Evolutionary conservation across 2,113 vertebrate species (phyloP).

Genomic region (Ia io): DNA sequence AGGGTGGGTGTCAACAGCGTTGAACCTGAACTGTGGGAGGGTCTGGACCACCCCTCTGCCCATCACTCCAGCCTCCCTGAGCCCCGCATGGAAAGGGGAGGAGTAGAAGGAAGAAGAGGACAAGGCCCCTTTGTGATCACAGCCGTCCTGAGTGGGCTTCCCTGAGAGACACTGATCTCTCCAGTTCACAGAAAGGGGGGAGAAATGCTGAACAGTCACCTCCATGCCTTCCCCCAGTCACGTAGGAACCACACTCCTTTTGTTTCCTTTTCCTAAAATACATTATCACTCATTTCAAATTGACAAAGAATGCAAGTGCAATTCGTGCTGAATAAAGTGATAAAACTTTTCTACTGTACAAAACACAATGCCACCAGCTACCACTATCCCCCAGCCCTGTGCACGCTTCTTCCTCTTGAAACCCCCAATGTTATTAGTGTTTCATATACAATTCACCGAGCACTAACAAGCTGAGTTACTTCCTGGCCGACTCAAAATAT

Average conservation of each 20-base stretch:
- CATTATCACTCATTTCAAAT: not conserved
- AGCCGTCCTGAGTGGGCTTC: not conserved
- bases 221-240: accelerated
- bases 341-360: not conserved
- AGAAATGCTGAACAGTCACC: not conserved
- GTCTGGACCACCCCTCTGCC: not conserved
- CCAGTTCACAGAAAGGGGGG: not conserved
- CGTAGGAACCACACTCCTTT: no score
- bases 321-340: not conserved
- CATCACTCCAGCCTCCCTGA: not conserved
- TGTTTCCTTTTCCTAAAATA: not conserved
- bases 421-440: not conserved
- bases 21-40: not conserved
- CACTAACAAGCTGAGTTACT: not conserved
- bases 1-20: not conserved
- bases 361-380: not conserved
- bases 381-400: not conserved
- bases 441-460: accelerated
- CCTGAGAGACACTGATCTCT: not conserved
- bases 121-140: not conserved
- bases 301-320: not conserved
- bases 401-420: slow-evolving; percentile 35
- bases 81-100: not conserved
- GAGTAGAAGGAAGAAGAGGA: not conserved
- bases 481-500: not conserved